A percentile compares a stretch with the other conserved stretches of the same genome.
Evolutionary conservation across 1,140 invertebrate species (phyloP).

Genomic region (Drosophila ironensis): DNA sequence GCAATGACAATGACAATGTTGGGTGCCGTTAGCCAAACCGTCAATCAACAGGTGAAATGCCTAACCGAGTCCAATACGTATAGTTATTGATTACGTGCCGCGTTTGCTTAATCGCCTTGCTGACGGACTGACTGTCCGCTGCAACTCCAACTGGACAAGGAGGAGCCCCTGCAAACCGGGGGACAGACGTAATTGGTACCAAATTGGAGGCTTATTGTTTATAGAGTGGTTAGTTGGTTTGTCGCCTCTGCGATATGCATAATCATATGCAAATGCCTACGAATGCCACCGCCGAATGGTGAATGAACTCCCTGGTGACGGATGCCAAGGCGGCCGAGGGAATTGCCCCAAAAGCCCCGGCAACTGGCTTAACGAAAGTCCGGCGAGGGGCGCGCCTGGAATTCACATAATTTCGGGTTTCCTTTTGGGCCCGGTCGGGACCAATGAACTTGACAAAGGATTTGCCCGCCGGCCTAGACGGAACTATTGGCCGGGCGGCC

Average conservation of each 20-base stretch:
- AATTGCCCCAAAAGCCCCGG: conserved; percentile 1
- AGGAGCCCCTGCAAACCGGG: neutral
- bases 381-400: conserved; percentile 21
- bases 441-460: conserved; percentile 50
- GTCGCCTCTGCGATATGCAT: conserved; percentile 58
- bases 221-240: conserved; percentile 46
- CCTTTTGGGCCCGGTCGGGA: conserved; percentile 13
- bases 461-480: conserved; percentile 23
- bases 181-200: conserved; percentile 36
- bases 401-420: conserved; percentile 33
- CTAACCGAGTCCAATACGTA: conserved; percentile 33
- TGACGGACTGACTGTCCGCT: conserved; percentile 1
- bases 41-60: conserved; percentile 65
- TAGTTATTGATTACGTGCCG: conserved; percentile 70
- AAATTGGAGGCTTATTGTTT: conserved; percentile 55
- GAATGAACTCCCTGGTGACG: conserved; percentile 61
- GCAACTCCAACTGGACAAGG: neutral
- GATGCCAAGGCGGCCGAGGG: conserved; percentile 2
- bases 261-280: conserved; percentile 47
- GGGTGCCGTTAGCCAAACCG: conserved; percentile 59
- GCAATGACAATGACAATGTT: conserved; percentile 61
- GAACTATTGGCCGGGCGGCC: conserved; percentile 24
- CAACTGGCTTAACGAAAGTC: conserved; percentile 42
- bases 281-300: conserved; percentile 30
- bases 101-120: conserved; percentile 53